Base-by-base conservation (phyloP, 2,888 invertebrate genomes). In the Apomyelois bistriatella region DNA sequence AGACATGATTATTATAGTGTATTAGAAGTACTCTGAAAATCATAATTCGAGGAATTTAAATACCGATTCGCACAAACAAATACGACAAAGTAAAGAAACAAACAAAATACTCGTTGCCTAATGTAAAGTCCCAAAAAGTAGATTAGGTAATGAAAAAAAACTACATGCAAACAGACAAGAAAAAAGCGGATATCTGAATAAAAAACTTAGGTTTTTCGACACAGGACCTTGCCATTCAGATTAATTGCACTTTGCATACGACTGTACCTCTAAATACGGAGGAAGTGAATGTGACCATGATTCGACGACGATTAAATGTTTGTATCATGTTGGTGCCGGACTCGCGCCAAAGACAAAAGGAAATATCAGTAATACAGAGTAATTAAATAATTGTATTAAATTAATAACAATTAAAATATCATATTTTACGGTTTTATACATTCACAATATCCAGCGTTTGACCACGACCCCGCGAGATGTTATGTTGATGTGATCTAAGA, bases 231-330 rank as follows among this genome's bases (percentile, higher is more conserved):
- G 38, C 10, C 17, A 13, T 38, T 22, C 36, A 36, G 32, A 42
- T 35, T 50, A 50, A 40, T 51, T 32, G 32, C 10, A 32, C 7
- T 9, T 32, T 36, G 13, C 52, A 52, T 28, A 36, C 43, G 36
- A 52, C 30, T 37, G 22, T 36, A 52, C 42, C n/a, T 36, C 8
- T 32, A n/a, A 48, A 38, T 35, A 48, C 12, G 30, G 56, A 74
- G 76, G 79, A 76, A 79, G 76, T 78, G 71, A 78, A 70, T 66
- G 73, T 71, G 72, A 40, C 73, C 73, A 56, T 77, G 72, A 72
- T 65, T 59, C 17, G 22, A 9, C 15, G 13, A 35, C 15, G 22
- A 36, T 35, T 51, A 51, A 32, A 17, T 41, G 9, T 41, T 41
- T 6, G 37, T 46, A 8, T 46, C 46, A 1, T 8, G 32, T 10